These are phyloP conservation scores for Cyrtodaria siliqua DNA, from an alignment of 2,888 invertebrate species.

Conservation along the genomic window DNA sequence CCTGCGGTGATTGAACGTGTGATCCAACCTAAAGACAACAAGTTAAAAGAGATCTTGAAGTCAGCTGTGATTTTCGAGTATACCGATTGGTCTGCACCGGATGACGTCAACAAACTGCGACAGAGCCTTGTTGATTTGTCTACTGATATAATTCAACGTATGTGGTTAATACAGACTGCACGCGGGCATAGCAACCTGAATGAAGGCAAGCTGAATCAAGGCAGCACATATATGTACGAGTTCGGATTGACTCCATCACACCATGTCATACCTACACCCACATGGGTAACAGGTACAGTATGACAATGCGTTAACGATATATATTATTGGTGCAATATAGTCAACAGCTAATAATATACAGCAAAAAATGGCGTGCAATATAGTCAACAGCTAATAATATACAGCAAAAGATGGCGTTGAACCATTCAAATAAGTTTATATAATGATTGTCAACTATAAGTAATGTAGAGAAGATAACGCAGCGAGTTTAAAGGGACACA, in stretches of 20 bases:
- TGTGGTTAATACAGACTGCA: slow-evolving; percentile 95
- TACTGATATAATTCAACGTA: slow-evolving; percentile 97
- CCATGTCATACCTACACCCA: slow-evolving; percentile 31
- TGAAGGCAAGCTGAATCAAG: neutral
- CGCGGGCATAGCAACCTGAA: slow-evolving; percentile 90
- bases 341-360: too few species aligned
- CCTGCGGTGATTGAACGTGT: slow-evolving; percentile 2
- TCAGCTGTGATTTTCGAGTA: slow-evolving; percentile 37
- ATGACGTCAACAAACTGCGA: slow-evolving; percentile 91
- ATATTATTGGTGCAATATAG: too few species aligned
- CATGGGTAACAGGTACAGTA: slow-evolving; percentile 34
- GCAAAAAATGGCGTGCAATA: neutral
- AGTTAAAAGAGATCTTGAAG: neutral
- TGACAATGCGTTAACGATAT: too few species aligned
- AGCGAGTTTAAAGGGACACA: too few species aligned
- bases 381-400: too few species aligned
- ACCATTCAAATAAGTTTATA: neutral
- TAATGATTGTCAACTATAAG: too few species aligned
- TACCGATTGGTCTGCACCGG: slow-evolving; percentile 29
- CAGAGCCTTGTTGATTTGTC: slow-evolving; percentile 96
- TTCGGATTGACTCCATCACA: slow-evolving; percentile 57
- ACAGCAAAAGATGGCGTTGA: too few species aligned
- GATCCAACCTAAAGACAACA: slow-evolving; percentile 6
- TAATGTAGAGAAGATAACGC: too few species aligned
- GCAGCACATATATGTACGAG: slow-evolving; percentile 69